A percentile compares a stretch with the other conserved stretches of the same genome.
Conservation (phyloP, 2,113 vertebrate species). For the Girardinichthys multiradiatus region DNA sequence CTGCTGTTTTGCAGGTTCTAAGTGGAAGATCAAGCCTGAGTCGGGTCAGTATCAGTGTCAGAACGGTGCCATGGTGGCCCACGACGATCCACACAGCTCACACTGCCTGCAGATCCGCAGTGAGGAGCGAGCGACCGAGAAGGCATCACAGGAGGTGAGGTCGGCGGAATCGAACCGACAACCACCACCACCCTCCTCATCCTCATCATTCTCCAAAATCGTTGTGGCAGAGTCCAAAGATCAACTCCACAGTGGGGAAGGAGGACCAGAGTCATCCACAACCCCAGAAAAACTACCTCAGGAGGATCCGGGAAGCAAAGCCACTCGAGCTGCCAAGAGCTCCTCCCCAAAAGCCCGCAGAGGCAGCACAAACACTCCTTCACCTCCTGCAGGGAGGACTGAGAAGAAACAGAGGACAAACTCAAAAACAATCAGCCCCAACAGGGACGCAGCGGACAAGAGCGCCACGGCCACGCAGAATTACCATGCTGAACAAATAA, state of each 20-base stretch:
- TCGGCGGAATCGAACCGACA: constrained; percentile 60
- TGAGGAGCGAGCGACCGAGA: constrained; percentile 67
- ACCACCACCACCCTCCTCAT: not conserved
- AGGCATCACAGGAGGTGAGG: constrained; percentile 60
- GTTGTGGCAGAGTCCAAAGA: constrained; percentile 62
- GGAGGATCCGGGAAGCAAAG: constrained; percentile 78
- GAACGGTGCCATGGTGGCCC: constrained; percentile 57
- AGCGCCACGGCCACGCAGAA: constrained; percentile 58
- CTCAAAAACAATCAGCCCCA: constrained; percentile 77
- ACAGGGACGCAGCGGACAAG: constrained; percentile 65
- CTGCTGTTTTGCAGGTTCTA: constrained; percentile 65
- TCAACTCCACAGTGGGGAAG: constrained; percentile 24
- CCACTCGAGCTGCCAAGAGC: constrained; percentile 62
- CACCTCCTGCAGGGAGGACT: constrained; percentile 63
- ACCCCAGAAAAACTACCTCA: constrained; percentile 77
- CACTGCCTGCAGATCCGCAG: constrained; percentile 82
- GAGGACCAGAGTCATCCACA: constrained; percentile 50
- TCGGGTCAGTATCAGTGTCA: constrained; percentile 80
- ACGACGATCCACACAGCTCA: constrained; percentile 72
- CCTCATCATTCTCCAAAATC: constrained; percentile 49
- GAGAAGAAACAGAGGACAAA: constrained; percentile 79
- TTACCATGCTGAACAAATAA: constrained; percentile 76
- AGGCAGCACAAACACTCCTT: constrained; percentile 63
- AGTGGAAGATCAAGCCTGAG: constrained; percentile 76
- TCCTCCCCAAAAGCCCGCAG: constrained; percentile 76